Conservation (phyloP, 92 coral and sea anemone species). For the Phenganax stokvisi region DNA sequence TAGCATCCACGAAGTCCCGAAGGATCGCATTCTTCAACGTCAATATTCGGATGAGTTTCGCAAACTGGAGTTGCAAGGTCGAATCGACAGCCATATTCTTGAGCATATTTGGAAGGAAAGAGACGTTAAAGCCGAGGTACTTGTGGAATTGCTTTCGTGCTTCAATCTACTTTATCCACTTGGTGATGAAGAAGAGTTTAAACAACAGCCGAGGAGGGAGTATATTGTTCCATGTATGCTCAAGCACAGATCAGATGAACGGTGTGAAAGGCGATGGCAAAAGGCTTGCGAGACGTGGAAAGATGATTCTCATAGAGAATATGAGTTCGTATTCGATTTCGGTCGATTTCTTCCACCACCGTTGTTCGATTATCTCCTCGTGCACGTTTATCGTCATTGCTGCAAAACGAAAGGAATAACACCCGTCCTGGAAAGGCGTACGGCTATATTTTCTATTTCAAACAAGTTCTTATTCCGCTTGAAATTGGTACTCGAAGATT, state of each 20-base stretch:
- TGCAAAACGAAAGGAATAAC: conserved; percentile 47
- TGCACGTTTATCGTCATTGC: conserved; percentile 49
- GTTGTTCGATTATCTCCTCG: conserved; percentile 55
- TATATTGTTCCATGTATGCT: conserved; percentile 62
- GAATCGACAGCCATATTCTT: conserved; percentile 18
- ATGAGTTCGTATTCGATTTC: conserved; percentile 56
- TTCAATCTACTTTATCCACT: conserved; percentile 57
- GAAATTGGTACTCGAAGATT: conserved; percentile 31
- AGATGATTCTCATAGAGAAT: conserved; percentile 47
- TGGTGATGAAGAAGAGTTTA: background rate
- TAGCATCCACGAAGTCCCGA: conserved; percentile 44
- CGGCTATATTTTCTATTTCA: conserved; percentile 63
- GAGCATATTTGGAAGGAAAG: conserved; percentile 40
- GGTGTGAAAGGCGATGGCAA: conserved; percentile 45
- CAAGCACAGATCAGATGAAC: conserved; percentile 28
- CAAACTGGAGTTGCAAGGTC: conserved; percentile 33
- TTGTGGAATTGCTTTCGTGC: conserved; percentile 53
- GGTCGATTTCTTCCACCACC: conserved; percentile 63
- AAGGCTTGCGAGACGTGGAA: conserved; percentile 45
- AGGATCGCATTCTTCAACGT: conserved; percentile 30
- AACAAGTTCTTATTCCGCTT: conserved; percentile 53
- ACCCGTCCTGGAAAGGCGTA: conserved; percentile 46
- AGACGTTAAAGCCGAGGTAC: conserved; percentile 41
- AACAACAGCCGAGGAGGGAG: background rate
- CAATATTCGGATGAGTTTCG: conserved; percentile 43